Conservation (phyloP, 2,888 invertebrate genomes). For the Eumerus sabulonum region DNA sequence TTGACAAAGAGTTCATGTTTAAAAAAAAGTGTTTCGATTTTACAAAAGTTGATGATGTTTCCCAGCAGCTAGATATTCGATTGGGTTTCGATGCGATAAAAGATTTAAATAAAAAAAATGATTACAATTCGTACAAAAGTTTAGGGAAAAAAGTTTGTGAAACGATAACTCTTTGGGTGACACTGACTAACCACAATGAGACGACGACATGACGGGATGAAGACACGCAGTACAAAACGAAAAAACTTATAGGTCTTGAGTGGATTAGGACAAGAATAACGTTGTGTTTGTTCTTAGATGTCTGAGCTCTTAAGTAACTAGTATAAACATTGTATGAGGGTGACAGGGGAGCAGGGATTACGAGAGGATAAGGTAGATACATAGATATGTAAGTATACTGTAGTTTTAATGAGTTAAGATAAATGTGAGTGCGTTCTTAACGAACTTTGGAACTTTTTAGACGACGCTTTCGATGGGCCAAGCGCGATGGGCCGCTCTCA, state of each 20-base stretch:
- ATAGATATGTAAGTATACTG: too few relatives aligned
- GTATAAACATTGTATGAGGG: constrained; percentile 36
- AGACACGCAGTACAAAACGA: constrained; percentile 20
- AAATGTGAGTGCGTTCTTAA: constrained; percentile 47
- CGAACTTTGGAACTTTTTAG: constrained; percentile 67
- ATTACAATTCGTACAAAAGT: constrained; percentile 22
- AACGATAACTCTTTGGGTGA: constrained; percentile 46
- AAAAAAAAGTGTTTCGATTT: constrained; percentile 41
- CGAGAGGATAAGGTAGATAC: too few relatives aligned
- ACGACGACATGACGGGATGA: constrained; percentile 6
- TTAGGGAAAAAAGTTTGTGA: constrained; percentile 20
- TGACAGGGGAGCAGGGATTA: not conserved
- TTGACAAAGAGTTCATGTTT: constrained; percentile 44
- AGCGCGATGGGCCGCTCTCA: constrained; percentile 70
- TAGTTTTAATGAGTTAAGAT: constrained; percentile 30
- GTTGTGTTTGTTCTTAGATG: not conserved
- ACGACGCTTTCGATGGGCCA: constrained; percentile 22
- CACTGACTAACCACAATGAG: constrained; percentile 47
- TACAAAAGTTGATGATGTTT: constrained; percentile 25
- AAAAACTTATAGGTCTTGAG: constrained; percentile 31
- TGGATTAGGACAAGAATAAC: constrained; percentile 14
- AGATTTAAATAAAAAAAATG: constrained; percentile 10
- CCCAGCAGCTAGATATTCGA: not conserved
- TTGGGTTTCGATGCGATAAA: constrained; percentile 17
- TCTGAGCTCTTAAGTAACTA: constrained; percentile 37